Evolutionary conservation across 1,140 invertebrate species (phyloP).

Genomic region (Bactericera cockerelli): DNA sequence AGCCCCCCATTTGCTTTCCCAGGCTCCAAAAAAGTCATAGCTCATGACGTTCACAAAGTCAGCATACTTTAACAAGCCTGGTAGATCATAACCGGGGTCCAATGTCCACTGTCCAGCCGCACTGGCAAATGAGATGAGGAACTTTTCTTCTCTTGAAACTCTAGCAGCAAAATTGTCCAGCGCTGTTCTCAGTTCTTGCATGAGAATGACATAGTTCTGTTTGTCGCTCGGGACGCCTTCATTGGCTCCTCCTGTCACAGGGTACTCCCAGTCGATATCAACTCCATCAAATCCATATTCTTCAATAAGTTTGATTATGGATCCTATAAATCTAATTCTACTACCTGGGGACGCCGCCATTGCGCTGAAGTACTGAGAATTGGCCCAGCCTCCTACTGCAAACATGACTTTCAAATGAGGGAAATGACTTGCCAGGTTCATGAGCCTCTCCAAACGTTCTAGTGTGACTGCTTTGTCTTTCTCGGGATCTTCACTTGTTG

Average conservation of each 20-base stretch:
- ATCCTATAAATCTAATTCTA: constrained; percentile 40
- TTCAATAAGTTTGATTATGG: constrained; percentile 36
- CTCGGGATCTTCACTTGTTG: constrained; percentile 7
- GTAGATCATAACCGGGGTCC: constrained; percentile 17
- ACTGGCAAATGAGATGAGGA: constrained; percentile 18
- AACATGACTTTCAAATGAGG: constrained; percentile 33
- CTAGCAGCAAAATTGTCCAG: constrained; percentile 8
- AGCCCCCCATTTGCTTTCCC: constrained; percentile 20
- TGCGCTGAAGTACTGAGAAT: constrained; percentile 32
- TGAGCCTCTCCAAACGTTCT: neutral
- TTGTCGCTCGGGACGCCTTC: constrained; percentile 18
- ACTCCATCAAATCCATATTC: constrained; percentile 42
- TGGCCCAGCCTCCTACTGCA: constrained; percentile 36
- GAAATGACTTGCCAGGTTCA: neutral
- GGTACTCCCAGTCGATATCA: constrained; percentile 45
- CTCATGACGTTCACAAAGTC: constrained; percentile 19
- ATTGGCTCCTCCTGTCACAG: constrained; percentile 26
- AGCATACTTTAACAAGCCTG: constrained; percentile 17
- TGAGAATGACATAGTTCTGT: constrained; percentile 17
- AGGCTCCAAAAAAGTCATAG: constrained; percentile 19
- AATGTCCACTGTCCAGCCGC: constrained; percentile 18
- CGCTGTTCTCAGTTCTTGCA: constrained; percentile 16
- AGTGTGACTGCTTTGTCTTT: constrained; percentile 12
- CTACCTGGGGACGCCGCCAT: constrained; percentile 32
- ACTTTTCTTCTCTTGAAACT: constrained; percentile 5